phyloP scores from a whole-genome alignment of 2,113 vertebrate species.

The Sialia sialis region DNA sequence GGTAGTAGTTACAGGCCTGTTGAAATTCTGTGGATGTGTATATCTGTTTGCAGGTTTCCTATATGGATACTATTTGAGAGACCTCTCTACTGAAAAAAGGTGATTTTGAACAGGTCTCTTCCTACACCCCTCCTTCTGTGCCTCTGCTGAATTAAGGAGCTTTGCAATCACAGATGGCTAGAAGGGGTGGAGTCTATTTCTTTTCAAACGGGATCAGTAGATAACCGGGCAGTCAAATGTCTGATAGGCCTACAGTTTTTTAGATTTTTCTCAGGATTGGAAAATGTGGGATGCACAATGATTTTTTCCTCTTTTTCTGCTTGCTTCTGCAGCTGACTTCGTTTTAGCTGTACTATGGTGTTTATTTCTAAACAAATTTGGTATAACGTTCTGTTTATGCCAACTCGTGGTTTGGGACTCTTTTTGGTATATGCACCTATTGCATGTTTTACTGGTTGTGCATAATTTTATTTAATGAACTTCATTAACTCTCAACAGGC shows the following conservation, averaged over 20 bases:
- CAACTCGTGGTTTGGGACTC: neutral
- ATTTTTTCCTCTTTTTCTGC: neutral
- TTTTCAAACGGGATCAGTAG: neutral
- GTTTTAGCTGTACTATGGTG: neutral
- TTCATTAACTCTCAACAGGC: neutral
- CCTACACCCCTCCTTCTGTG: neutral
- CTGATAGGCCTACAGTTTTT: neutral
- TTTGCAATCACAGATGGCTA: neutral
- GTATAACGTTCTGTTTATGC: neutral
- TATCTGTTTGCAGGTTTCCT: neutral
- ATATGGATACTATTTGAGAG: neutral
- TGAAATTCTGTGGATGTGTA: neutral
- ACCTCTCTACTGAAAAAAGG: neutral
- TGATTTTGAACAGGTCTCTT: slow-evolving; percentile 4
- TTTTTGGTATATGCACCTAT: neutral
- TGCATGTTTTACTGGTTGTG: neutral
- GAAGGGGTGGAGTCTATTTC: neutral
- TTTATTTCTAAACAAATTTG: neutral
- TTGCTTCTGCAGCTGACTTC: neutral
- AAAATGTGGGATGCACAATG: neutral
- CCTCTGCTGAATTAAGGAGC: neutral
- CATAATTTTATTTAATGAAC: neutral
- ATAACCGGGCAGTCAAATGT: neutral
- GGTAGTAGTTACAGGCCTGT: neutral
- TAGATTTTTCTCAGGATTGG: neutral